phyloP scores from a whole-genome alignment of 2,113 vertebrate species.

The Capreolus pygargus region DNA sequence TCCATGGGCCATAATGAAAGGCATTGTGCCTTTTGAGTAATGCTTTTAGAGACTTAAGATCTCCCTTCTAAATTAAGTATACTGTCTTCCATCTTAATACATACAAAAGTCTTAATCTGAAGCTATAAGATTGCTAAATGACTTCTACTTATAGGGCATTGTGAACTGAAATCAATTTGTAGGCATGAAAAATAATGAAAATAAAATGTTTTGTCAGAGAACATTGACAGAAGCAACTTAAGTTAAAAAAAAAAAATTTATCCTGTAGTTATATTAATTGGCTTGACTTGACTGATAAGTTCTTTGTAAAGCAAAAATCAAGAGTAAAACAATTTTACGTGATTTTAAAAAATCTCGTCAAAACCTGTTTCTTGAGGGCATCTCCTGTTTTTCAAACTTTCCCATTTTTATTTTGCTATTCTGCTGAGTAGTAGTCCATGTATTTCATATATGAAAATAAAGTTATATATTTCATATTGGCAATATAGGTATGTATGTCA shows the following conservation, averaged over 20 bases:
- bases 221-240: neutral
- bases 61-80: neutral
- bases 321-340: neutral
- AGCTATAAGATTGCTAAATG: neutral
- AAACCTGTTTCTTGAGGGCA: neutral
- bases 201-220: neutral
- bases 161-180: neutral
- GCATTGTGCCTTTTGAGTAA: neutral
- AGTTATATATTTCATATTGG: too few species aligned
- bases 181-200: neutral
- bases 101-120: neutral
- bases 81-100: neutral
- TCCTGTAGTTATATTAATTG: neutral
- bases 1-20: neutral
- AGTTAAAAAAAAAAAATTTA: neutral
- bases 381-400: neutral
- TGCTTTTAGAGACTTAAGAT: neutral
- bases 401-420: neutral
- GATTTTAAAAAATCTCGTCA: neutral
- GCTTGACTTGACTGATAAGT: neutral
- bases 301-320: neutral
- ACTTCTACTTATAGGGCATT: neutral
- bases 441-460: too few species aligned
- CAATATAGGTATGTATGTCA: too few species aligned
- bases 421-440: neutral